Conservation (phyloP, 64 coral and sea anemone genomes). For the Actinia equina region DNA sequence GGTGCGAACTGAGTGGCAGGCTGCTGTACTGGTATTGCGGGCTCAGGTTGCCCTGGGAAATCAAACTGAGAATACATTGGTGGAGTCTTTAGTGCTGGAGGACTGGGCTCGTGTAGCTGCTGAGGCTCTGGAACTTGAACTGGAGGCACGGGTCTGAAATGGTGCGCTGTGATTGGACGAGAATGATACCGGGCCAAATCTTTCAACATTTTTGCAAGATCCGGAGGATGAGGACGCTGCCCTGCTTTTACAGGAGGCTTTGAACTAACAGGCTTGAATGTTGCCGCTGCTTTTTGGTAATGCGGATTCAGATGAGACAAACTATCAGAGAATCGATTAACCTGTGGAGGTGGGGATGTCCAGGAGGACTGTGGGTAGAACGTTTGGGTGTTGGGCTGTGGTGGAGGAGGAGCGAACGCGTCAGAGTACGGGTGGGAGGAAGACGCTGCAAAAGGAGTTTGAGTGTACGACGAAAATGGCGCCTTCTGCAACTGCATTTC, state of each 20-base stretch:
- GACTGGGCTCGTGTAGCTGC: neutral
- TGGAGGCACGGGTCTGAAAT: neutral
- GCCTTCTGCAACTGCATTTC: neutral
- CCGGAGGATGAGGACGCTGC: neutral
- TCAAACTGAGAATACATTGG: conserved; percentile 18
- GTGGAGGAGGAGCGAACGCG: neutral
- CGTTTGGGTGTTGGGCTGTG: neutral
- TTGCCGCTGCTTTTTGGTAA: conserved; percentile 10
- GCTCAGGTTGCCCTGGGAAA: neutral
- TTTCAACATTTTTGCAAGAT: neutral
- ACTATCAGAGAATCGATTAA: conserved; percentile 1
- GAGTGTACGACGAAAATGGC: neutral
- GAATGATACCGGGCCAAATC: neutral
- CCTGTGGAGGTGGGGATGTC: neutral
- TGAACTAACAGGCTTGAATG: neutral
- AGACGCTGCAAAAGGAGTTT: neutral
- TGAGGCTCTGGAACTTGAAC: neutral
- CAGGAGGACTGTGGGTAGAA: neutral
- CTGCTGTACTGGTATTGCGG: conserved; percentile 1
- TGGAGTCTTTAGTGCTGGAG: neutral
- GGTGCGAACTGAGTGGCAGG: neutral
- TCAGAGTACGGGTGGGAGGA: conserved; percentile 1
- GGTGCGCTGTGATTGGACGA: neutral
- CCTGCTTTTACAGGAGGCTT: neutral
- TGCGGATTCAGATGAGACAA: conserved; percentile 3